Conservation (phyloP, 2,888 invertebrate genomes). For the Tryphoninae sp. region DNA sequence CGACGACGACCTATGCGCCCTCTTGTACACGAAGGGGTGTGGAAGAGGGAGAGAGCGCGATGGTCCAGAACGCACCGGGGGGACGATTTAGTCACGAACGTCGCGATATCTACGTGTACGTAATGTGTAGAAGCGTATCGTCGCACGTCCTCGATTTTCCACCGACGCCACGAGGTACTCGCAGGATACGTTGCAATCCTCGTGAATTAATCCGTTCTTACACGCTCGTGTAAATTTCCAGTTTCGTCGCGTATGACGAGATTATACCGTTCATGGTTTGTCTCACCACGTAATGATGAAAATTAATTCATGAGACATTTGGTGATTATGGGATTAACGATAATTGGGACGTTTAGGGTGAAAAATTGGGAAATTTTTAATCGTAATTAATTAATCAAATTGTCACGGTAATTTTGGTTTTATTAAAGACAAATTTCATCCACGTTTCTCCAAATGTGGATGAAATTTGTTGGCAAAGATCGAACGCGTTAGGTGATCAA, state of each 20-base stretch:
- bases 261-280: conserved; percentile 23
- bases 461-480: no score
- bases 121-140: conserved; percentile 6
- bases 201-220: conserved; percentile 21
- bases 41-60: conserved; percentile 8
- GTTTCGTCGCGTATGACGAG: conserved; percentile 32
- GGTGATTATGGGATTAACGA: not conserved
- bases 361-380: no score
- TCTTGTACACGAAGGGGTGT: conserved; percentile 7
- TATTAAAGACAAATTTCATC: no score
- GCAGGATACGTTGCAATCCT: not conserved
- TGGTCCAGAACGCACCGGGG: conserved; percentile 38
- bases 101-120: conserved; percentile 1
- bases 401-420: not conserved
- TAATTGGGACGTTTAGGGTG: not conserved
- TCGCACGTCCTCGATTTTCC: conserved; percentile 37
- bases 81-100: conserved; percentile 47
- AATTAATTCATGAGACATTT: no score
- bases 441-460: no score
- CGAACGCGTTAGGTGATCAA: no score
- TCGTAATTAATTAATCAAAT: not conserved
- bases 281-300: not conserved
- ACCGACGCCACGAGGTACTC: not conserved
- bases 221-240: not conserved
- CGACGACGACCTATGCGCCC: conserved; percentile 8